Conservation (phyloP, 2,888 invertebrate genomes). For the Diarsia dahlii region DNA sequence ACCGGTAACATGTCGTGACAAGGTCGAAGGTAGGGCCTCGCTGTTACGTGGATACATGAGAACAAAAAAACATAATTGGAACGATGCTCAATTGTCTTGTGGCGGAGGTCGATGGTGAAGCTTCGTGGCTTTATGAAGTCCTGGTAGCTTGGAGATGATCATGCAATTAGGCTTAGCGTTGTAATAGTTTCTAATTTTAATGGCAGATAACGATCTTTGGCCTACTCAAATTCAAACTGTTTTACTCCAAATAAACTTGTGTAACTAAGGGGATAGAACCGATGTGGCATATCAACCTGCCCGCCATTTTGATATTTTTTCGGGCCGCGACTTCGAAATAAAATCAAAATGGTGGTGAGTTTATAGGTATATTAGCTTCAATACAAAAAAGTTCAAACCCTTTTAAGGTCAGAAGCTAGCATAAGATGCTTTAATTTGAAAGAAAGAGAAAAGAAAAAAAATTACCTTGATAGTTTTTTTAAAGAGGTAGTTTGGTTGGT, state of each 20-base stretch:
- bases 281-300: no score
- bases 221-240: neutral
- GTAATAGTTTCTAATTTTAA: neutral
- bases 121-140: neutral
- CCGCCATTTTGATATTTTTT: no score
- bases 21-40: conserved; percentile 49
- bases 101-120: neutral
- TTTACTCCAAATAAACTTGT: neutral
- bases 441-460: no score
- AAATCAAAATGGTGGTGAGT: no score
- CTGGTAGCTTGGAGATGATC: neutral
- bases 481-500: no score
- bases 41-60: conserved; percentile 32
- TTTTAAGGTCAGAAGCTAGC: neutral
- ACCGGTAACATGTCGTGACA: conserved; percentile 54
- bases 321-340: no score
- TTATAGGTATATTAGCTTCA: no score
- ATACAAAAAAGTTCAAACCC: no score
- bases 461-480: neutral
- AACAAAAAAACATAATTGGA: conserved; percentile 36
- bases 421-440: no score
- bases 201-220: neutral
- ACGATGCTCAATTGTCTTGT: conserved; percentile 10
- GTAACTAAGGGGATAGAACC: neutral
- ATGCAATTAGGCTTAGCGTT: no score